Evolutionary conservation across 2,113 vertebrate species (phyloP).

Genomic region (Dermatemys mawii): DNA sequence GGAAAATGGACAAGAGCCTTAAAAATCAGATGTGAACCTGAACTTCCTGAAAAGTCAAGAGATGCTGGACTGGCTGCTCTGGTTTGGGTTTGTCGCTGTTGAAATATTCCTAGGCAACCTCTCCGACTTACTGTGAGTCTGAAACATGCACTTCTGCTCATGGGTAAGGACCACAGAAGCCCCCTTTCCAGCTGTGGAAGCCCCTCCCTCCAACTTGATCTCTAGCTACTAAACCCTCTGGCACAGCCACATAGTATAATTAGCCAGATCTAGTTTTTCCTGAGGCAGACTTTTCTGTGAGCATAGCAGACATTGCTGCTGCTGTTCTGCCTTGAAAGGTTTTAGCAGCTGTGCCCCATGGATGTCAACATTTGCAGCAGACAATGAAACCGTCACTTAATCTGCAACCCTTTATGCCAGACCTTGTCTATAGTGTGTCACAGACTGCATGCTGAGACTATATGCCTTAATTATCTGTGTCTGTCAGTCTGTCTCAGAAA

Average conservation of each 20-base stretch:
- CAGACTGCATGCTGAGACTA: not conserved
- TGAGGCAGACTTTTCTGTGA: constrained; percentile 40
- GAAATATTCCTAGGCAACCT: not conserved
- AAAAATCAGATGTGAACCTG: not conserved
- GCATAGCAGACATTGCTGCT: constrained; percentile 20
- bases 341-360: not conserved
- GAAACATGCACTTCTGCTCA: not conserved
- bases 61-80: not conserved
- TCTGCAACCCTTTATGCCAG: constrained; percentile 30
- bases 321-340: constrained; percentile 40
- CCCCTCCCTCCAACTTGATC: not conserved
- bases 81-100: not conserved
- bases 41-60: not conserved
- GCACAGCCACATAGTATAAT: not conserved
- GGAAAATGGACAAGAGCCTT: not conserved
- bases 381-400: constrained; percentile 54
- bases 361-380: constrained; percentile 14
- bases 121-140: not conserved
- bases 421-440: not conserved
- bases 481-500: constrained; percentile 3
- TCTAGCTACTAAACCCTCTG: not conserved
- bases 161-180: not conserved
- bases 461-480: constrained; percentile 25
- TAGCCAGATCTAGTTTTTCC: constrained; percentile 43
- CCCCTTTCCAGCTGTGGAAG: constrained; percentile 3